Base-by-base conservation (phyloP, 1,140 invertebrate genomes). In the Caenorhabditis inopinata region DNA sequence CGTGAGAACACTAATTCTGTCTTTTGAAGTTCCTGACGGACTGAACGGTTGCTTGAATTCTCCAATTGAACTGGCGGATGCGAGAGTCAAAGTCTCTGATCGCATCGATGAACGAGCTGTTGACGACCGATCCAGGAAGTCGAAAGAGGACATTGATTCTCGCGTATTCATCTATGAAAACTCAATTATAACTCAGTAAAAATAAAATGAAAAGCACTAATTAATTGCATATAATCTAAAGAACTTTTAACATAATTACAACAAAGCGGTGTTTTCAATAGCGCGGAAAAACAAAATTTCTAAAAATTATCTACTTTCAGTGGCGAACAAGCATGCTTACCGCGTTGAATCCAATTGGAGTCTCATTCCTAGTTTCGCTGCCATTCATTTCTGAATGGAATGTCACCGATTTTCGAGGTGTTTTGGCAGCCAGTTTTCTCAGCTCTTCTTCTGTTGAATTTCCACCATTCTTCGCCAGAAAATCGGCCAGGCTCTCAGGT, bases 1-100 rank as follows among this genome's bases (percentile, higher is more conserved):
- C 2, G 58, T 42, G 23, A 68, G n/a, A 2, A 68, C n/a, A 6
- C 32, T n/a, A 11, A 68, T 18, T 21, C 58, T 29, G 18, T 68
- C 58, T 18, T 68, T 68, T 4, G 29, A 11, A 0, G 32, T 14
- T 38, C 58, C 58, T 6, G 32, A 21, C 38, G 58, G 58, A 18
- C 29, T 68, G 32, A 68, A 68, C 38, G 58, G 58, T 0, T 29
- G 32, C 58, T 68, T 68, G 58, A 68, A 68, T 21, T 68, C 58
- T 18, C n/a, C 38, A 42, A 14, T 14, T 9, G 18, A 3, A 21
- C 16, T n/a, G 23, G 32, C 16, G 32, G n/a, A 68, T 38, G 38
- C 38, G 6, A 42, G 14, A 7, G 29, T 35, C 2, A 42, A 18
- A 0, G 58, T 38, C 1, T 68, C 58, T 0, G 58, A 68, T 1